Evolutionary conservation across 1,140 invertebrate species (phyloP).

Genomic region (Drosophila truncata): DNA sequence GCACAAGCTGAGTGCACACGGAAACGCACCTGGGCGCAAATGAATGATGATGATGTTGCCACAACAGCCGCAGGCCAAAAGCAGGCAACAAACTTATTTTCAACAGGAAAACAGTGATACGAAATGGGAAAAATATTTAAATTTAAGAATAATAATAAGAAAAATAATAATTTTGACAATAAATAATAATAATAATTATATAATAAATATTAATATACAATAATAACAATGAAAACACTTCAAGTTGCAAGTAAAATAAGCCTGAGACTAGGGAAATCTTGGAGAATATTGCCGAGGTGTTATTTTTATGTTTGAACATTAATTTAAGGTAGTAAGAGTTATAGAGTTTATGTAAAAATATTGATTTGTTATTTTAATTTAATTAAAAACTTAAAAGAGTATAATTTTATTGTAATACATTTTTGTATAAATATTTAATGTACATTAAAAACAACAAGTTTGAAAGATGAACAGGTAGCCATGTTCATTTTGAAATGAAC

Average conservation of each 20-base stretch:
- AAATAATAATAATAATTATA: neutral
- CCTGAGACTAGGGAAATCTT: neutral
- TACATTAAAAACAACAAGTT: no score
- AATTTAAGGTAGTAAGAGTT: neutral
- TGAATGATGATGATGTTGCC: conserved; percentile 75
- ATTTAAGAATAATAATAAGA: neutral
- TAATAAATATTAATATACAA: neutral
- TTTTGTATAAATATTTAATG: no score
- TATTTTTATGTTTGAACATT: no score
- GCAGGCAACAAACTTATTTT: conserved; percentile 9
- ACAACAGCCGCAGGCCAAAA: conserved; percentile 36
- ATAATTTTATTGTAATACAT: no score
- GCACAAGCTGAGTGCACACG: conserved; percentile 52
- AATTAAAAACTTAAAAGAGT: no score
- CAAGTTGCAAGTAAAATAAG: neutral
- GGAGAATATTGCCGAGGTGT: neutral
- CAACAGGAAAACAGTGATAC: neutral
- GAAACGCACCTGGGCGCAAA: conserved; percentile 78
- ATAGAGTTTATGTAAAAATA: no score
- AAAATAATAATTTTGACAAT: neutral
- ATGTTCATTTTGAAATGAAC: no score
- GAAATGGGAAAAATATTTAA: neutral
- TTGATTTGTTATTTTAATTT: no score
- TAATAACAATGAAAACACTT: neutral
- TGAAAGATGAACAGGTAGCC: no score